phyloP scores from a whole-genome alignment of 2,113 vertebrate species.

The Myotis lucifugus region DNA sequence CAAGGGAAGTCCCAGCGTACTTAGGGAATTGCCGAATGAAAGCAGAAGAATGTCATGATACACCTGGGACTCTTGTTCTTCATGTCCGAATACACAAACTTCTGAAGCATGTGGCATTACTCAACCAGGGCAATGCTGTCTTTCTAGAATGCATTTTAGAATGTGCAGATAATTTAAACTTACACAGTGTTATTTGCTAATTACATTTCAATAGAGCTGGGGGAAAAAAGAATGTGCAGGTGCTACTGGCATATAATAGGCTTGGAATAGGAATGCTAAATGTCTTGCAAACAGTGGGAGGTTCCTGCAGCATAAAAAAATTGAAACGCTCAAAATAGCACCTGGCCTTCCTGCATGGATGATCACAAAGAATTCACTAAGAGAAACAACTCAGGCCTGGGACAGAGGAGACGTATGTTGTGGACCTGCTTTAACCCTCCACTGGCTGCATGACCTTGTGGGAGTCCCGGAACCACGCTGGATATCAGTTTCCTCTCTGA shows the following conservation, averaged over 20 bases:
- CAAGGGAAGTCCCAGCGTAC: background rate
- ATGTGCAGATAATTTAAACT: background rate
- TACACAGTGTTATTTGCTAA: background rate
- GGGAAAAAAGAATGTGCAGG: background rate
- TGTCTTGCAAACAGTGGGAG: background rate
- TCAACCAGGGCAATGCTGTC: background rate
- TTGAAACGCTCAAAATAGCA: background rate
- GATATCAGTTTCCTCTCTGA: background rate
- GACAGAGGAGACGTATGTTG: background rate
- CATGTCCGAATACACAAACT: background rate
- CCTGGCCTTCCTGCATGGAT: background rate
- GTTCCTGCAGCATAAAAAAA: slow-evolving; percentile 26
- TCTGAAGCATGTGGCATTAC: background rate
- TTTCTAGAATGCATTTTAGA: slow-evolving; percentile 3
- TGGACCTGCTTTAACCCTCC: background rate
- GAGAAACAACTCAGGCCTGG: background rate
- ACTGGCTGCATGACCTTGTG: no score
- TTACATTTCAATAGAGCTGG: background rate
- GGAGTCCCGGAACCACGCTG: background rate
- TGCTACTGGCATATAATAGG: background rate
- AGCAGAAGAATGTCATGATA: background rate
- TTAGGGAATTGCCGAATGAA: background rate
- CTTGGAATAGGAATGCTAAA: background rate
- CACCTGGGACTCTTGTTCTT: background rate
- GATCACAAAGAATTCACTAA: background rate